Evolutionary conservation across 2,797 vertebrate species (phyloP), one percentile per base, ranked within the genome.

Genomic region (Centroberyx gerrardi): DNA sequence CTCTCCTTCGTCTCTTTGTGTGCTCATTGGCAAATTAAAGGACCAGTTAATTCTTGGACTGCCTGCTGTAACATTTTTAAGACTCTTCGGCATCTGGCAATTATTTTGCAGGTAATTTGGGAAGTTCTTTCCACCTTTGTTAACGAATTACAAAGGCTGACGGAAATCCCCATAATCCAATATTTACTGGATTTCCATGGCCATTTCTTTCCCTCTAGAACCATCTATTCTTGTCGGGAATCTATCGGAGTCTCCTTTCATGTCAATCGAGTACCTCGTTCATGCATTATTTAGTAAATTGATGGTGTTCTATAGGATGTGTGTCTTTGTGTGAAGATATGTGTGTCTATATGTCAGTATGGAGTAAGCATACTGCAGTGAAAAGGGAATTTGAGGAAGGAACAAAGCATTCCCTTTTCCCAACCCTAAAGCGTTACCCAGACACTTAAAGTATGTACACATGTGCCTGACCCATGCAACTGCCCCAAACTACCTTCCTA

Each of bases 261-360:
- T 91, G 88, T 92, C 91, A 86, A 85, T 88, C 64, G 90, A 92
- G 85, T 48, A 87, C 76, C 90, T 91, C 42, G 13, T 92, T 91
- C 91, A 94, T 94, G 90, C 90, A 93, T 94, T 93, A 94, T 94
- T 93, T 90, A 93, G 82, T 83, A 86, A 91, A 93, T 62, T 90
- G 88, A 92, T 89, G 87, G 65, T 68, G 53, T 85, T 90, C 82
- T 85, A 87, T 91, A 88, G 81, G 77, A 81, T 73, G 68, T 53
- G 78, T 84, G 80, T 81, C 68, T 84, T 74, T 83, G 60, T 73
- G 55, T 67, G 74, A 82, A 60, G 54, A 36, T 69, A 68, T 74
- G 65, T 72, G 70, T 83, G 77, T 70, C 72, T 82, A 74, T 70
- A 36, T 70, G 68, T 86, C 65, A 75, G 52, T 40, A 36, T 65